Evolutionary conservation across 2,113 vertebrate species (phyloP).

Genomic region (Tachuris rubrigastra): DNA sequence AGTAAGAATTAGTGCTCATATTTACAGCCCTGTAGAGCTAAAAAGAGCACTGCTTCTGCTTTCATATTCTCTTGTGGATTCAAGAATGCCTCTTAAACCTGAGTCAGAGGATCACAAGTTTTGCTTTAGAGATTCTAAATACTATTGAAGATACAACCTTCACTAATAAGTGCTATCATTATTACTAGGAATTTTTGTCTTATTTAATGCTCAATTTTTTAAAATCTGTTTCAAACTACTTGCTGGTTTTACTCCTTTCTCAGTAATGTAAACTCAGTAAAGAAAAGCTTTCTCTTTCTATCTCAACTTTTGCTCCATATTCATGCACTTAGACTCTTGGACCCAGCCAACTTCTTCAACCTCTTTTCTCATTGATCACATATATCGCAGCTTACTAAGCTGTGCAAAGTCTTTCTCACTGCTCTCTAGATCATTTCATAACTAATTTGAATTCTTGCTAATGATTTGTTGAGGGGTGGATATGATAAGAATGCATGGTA

Average conservation of each 20-base stretch:
- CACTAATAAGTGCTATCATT: background rate
- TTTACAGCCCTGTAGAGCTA: background rate
- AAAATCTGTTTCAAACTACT: background rate
- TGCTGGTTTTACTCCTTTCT: background rate
- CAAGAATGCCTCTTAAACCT: background rate
- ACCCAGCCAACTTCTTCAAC: background rate
- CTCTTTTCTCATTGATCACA: background rate
- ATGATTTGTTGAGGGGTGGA: background rate
- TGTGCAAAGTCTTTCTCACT: background rate
- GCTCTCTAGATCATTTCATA: background rate
- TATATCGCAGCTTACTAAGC: background rate
- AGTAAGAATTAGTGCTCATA: background rate
- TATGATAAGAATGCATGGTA: background rate
- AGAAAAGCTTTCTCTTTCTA: background rate
- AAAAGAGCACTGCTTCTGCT: background rate
- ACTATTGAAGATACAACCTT: background rate
- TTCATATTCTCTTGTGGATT: background rate
- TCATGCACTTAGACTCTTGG: background rate
- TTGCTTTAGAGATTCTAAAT: background rate
- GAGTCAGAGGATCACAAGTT: background rate
- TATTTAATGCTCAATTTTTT: background rate
- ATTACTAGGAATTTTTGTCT: background rate
- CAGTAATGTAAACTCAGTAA: background rate
- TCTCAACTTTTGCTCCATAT: background rate
- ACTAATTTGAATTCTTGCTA: background rate